These are phyloP conservation scores for Plecotus auritus DNA, from an alignment of 2,113 vertebrate species.

Conservation along the genomic window DNA sequence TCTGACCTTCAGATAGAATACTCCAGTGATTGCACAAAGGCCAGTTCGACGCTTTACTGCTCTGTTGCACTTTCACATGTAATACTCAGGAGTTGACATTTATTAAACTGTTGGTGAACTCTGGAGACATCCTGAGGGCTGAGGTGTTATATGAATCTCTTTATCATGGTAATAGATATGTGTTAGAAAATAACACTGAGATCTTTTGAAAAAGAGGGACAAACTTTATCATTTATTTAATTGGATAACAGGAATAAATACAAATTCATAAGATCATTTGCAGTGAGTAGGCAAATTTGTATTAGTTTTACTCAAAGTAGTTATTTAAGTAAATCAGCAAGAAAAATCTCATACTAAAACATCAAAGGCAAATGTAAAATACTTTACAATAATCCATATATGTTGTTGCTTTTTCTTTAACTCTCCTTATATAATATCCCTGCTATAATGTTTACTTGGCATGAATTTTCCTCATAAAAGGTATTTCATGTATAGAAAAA, in stretches of 20 bases:
- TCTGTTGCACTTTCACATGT: conserved; percentile 13
- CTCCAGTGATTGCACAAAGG: conserved; percentile 48
- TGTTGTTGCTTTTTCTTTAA: neutral
- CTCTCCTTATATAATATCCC: neutral
- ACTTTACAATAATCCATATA: neutral
- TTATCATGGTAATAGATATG: conserved; percentile 26
- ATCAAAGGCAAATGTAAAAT: conserved; percentile 8
- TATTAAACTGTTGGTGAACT: conserved; percentile 49
- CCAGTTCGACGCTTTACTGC: conserved; percentile 32
- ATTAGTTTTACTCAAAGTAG: neutral
- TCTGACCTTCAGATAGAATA: conserved; percentile 66
- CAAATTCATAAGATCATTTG: neutral
- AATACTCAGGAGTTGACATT: conserved; percentile 55
- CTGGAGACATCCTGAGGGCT: neutral
- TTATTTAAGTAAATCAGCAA: neutral
- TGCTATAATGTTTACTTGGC: neutral
- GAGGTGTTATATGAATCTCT: neutral
- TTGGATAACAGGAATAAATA: neutral
- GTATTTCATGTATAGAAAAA: neutral
- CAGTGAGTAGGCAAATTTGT: neutral
- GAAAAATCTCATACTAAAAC: neutral
- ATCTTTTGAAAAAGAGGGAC: neutral
- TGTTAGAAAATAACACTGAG: neutral
- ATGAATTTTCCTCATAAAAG: neutral
- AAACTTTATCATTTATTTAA: neutral